Conservation (phyloP, 2,888 invertebrate species). For the Thymelicus lineola region DNA sequence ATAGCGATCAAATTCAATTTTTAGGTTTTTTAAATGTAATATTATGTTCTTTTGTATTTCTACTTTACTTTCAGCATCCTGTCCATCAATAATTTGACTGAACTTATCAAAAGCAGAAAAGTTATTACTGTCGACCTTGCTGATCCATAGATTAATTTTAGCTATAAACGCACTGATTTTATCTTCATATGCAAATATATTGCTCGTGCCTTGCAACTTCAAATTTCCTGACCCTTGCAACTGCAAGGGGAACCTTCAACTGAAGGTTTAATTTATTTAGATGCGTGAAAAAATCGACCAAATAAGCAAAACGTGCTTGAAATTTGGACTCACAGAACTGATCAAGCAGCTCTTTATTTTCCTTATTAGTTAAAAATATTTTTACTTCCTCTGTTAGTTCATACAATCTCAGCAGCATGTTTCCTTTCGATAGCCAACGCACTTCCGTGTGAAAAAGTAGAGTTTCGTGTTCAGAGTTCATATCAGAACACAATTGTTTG, state of each 20-base stretch:
- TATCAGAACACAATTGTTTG: too few species aligned
- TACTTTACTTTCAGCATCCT: too few species aligned
- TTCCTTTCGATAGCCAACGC: slow-evolving; percentile 40
- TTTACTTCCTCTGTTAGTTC: slow-evolving; percentile 36
- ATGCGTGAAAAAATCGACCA: slow-evolving; percentile 37
- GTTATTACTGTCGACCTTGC: slow-evolving; percentile 25
- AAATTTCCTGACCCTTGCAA: slow-evolving; percentile 38
- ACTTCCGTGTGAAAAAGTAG: slow-evolving; percentile 37
- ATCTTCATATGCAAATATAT: slow-evolving; percentile 37
- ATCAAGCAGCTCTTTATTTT: slow-evolving; percentile 1
- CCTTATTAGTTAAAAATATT: slow-evolving; percentile 32
- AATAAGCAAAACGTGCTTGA: slow-evolving; percentile 39
- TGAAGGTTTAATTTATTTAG: slow-evolving; percentile 39
- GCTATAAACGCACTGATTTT: slow-evolving; percentile 41
- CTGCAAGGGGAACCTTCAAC: too few species aligned
- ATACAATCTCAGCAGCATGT: slow-evolving; percentile 35
- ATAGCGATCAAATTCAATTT: neutral
- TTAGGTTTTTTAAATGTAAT: slow-evolving; percentile 2
- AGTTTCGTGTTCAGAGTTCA: too few species aligned
- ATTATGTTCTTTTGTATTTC: neutral
- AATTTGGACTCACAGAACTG: slow-evolving; percentile 38
- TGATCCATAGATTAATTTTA: slow-evolving; percentile 42
- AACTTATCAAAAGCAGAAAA: slow-evolving; percentile 14
- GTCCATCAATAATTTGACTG: too few species aligned
- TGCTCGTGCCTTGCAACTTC: slow-evolving; percentile 39